phyloP scores from a whole-genome alignment of 2,888 invertebrate species.

The Meteorus colon region DNA sequence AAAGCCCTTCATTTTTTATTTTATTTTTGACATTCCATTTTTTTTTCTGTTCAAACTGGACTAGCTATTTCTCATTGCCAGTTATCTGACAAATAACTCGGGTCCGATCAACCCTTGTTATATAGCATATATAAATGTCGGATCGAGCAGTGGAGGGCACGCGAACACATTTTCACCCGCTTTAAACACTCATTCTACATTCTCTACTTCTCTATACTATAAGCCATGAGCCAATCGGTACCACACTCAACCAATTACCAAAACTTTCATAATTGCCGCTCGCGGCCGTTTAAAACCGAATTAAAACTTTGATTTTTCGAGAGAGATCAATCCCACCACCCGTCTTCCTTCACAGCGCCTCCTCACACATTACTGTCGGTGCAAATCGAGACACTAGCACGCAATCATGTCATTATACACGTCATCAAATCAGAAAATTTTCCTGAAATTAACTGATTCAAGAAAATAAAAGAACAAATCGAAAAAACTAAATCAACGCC shows the following conservation, averaged over 20 bases:
- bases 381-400: constrained; percentile 33
- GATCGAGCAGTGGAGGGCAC: constrained; percentile 57
- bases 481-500: neutral
- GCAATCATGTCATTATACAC: constrained; percentile 37
- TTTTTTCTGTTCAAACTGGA: constrained; percentile 17
- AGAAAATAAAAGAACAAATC: neutral
- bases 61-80: neutral
- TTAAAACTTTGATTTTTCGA: constrained; percentile 69
- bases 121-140: constrained; percentile 39
- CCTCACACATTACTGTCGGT: constrained; percentile 20
- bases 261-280: constrained; percentile 66
- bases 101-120: constrained; percentile 53
- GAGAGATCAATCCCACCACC: constrained; percentile 15
- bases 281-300: constrained; percentile 62
- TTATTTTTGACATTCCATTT: neutral
- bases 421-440: constrained; percentile 6
- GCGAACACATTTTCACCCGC: constrained; percentile 54
- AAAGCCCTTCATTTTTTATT: constrained; percentile 7
- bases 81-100: constrained; percentile 37
- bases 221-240: constrained; percentile 41
- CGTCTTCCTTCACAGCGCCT: constrained; percentile 10
- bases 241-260: constrained; percentile 62
- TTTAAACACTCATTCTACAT: constrained; percentile 24
- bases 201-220: constrained; percentile 1
- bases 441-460: neutral